Conservation (phyloP, 2,797 vertebrate species). For the Acipenser ruthenus region DNA sequence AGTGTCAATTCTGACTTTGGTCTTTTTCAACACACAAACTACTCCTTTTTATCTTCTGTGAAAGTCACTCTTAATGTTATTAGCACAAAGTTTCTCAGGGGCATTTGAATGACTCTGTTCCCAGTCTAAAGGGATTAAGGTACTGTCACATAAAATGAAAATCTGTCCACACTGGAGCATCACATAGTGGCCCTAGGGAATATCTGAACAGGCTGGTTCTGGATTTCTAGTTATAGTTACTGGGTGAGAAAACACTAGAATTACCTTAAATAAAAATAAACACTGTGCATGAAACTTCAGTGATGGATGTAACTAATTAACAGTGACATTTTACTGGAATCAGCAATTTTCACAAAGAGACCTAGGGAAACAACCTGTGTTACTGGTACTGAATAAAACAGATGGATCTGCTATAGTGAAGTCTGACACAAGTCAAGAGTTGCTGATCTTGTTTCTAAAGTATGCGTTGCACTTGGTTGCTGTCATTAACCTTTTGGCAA, state of each 20-base stretch:
- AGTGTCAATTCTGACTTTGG: slow-evolving; percentile 24
- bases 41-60: slow-evolving; percentile 36
- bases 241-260: neutral
- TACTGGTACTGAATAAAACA: slow-evolving; percentile 46
- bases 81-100: slow-evolving; percentile 38
- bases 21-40: slow-evolving; percentile 25
- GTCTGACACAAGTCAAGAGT: no score
- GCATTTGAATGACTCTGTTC: slow-evolving; percentile 30
- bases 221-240: slow-evolving; percentile 1
- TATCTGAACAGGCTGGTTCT: slow-evolving; percentile 45
- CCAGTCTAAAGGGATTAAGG: slow-evolving; percentile 44
- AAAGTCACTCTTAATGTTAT: slow-evolving; percentile 44
- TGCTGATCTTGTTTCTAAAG: no score
- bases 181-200: slow-evolving; percentile 44
- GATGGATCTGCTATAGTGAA: slow-evolving; percentile 32
- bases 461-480: no score
- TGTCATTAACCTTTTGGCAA: no score
- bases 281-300: slow-evolving; percentile 36
- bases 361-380: slow-evolving; percentile 52
- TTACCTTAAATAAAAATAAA: slow-evolving; percentile 36
- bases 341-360: slow-evolving; percentile 54
- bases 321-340: slow-evolving; percentile 57
- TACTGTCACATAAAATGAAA: slow-evolving; percentile 43
- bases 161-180: slow-evolving; percentile 41
- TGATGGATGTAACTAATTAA: slow-evolving; percentile 63